A percentile compares a stretch with the other conserved stretches of the same genome.
These are phyloP conservation scores for Cyanoliseus patagonus DNA, from an alignment of 2,113 vertebrate species.

Conservation along the genomic window DNA sequence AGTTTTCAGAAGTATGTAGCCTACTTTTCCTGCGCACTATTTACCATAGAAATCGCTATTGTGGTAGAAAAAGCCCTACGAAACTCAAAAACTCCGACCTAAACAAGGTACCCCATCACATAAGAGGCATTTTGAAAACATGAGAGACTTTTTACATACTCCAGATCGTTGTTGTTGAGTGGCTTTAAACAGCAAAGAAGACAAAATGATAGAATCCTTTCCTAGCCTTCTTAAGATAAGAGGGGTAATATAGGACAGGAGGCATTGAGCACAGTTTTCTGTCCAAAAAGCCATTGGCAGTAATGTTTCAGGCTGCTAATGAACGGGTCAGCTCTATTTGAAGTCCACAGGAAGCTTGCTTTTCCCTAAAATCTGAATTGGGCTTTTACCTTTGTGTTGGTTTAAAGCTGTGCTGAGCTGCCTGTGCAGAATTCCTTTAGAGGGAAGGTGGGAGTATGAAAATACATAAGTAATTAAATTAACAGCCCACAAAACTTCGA, in stretches of 20 bases:
- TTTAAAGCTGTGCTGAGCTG: neutral
- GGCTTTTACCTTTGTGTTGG: neutral
- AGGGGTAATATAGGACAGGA: neutral
- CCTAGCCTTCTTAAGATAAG: neutral
- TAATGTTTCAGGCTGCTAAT: neutral
- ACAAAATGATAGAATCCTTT: neutral
- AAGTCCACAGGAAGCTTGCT: neutral
- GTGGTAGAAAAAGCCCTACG: neutral
- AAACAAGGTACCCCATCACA: neutral
- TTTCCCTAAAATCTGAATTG: conserved; percentile 9
- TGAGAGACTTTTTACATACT: neutral
- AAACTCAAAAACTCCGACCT: neutral
- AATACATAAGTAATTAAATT: conserved; percentile 68
- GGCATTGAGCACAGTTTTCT: neutral
- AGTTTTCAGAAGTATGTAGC: neutral
- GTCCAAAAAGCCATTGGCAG: neutral
- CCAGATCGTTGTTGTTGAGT: neutral
- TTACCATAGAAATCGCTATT: neutral
- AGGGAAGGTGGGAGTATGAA: conserved; percentile 61
- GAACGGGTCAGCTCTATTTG: neutral
- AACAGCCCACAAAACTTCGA: conserved; percentile 59
- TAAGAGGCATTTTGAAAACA: neutral
- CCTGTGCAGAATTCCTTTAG: conserved; percentile 29
- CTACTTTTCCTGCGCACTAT: neutral
- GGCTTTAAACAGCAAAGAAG: neutral